A percentile compares a stretch with the other conserved stretches of the same genome.
These are phyloP conservation scores for Amazona guildingii DNA, from an alignment of 2,113 vertebrate genomes.

Conservation along the genomic window DNA sequence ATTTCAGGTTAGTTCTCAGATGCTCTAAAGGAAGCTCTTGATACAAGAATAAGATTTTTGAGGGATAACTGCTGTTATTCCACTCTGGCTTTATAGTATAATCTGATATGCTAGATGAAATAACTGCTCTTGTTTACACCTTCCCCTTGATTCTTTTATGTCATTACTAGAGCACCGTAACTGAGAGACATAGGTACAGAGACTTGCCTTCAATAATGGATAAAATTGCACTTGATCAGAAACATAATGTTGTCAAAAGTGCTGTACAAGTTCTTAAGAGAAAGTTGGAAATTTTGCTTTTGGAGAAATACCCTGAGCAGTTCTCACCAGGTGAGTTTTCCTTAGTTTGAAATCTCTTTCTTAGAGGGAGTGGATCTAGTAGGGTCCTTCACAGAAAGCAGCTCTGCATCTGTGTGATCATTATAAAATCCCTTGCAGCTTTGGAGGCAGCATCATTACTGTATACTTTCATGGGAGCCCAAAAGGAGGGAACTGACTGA, in stretches of 20 bases:
- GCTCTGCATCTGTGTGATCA: background rate
- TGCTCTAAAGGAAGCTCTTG: background rate
- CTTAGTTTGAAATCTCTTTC: background rate
- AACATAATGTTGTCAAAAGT: slow-evolving; percentile 21
- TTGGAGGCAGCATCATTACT: background rate
- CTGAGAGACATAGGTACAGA: background rate
- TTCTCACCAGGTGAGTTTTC: slow-evolving; percentile 34
- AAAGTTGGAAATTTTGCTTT: slow-evolving; percentile 28
- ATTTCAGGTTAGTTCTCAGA: background rate
- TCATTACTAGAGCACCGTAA: background rate
- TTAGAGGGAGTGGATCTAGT: background rate
- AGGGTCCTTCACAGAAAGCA: background rate
- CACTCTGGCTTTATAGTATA: background rate
- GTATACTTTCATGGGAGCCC: background rate
- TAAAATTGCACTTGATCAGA: slow-evolving; percentile 7
- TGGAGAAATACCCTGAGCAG: background rate
- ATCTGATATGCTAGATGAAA: background rate
- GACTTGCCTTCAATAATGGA: background rate
- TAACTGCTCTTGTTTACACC: background rate
- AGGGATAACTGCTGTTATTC: background rate
- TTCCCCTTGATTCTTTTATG: background rate
- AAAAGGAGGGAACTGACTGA: background rate
- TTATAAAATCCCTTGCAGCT: background rate
- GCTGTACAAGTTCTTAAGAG: slow-evolving; percentile 58
- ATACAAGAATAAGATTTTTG: background rate